phyloP scores from a whole-genome alignment of 1,140 invertebrate genomes.

The Pollicipes pollicipes region DNA sequence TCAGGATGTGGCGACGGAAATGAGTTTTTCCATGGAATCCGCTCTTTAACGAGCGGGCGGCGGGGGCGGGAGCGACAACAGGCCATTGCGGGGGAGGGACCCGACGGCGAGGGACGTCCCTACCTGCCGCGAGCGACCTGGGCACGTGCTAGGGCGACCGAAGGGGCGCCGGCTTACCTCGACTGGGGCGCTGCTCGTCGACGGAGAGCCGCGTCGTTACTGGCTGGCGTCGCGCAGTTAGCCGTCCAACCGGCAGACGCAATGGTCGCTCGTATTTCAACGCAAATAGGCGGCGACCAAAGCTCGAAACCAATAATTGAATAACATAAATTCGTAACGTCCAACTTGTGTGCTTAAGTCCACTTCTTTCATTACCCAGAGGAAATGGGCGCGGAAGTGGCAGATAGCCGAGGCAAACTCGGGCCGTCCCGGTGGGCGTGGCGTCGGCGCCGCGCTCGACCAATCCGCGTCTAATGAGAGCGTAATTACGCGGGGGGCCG shows the following conservation, averaged over 20 bases:
- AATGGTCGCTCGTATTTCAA: not conserved
- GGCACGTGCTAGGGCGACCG: no score
- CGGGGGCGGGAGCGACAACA: no score
- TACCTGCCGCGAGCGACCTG: no score
- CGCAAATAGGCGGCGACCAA: not conserved
- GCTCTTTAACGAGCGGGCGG: no score
- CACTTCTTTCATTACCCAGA: not conserved
- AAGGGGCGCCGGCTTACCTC: not conserved
- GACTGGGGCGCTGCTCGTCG: not conserved
- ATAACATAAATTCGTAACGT: not conserved
- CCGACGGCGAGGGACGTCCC: no score
- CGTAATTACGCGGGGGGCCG: not conserved
- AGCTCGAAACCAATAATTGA: not conserved
- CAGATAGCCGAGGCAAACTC: not conserved
- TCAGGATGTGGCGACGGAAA: not conserved
- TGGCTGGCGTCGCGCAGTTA: not conserved
- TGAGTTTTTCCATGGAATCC: not conserved
- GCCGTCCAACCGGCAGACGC: not conserved
- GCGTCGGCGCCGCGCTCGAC: not conserved
- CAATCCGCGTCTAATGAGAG: not conserved
- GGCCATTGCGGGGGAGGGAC: no score
- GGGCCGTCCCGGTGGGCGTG: not conserved
- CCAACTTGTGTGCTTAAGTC: constrained; percentile 1
- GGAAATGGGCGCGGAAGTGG: not conserved
- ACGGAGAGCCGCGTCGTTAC: not conserved